Percentiles rank a stretch among this genome's conserved stretches.
These are phyloP conservation scores for Heteromormyrus szaboi DNA, from an alignment of 2,797 vertebrate genomes.

Conservation along the genomic window DNA sequence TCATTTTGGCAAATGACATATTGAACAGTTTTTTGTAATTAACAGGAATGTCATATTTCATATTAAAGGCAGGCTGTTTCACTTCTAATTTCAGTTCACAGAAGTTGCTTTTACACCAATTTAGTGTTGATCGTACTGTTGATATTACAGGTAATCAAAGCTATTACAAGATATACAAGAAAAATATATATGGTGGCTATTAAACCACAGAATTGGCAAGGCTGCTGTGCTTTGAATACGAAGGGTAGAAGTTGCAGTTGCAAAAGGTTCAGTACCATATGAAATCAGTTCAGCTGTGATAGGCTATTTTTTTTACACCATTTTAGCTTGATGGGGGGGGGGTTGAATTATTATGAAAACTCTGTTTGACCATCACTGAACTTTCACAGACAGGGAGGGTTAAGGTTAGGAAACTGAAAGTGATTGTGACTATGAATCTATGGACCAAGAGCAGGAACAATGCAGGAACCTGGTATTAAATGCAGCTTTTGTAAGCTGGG, in stretches of 20 bases:
- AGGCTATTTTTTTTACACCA: not conserved
- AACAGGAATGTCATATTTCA: not conserved
- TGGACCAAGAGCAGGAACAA: not conserved
- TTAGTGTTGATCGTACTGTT: not conserved
- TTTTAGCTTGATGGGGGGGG: not conserved
- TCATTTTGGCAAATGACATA: not conserved
- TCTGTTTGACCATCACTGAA: not conserved
- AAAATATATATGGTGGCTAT: not conserved
- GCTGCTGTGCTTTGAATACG: not conserved
- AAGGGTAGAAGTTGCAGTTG: not conserved
- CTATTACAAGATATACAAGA: not conserved
- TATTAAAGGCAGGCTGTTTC: not conserved
- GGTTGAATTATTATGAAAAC: not conserved
- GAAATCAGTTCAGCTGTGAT: not conserved
- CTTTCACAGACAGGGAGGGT: not conserved
- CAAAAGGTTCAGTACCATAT: not conserved
- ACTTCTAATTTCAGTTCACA: not conserved
- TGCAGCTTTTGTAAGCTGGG: slow-evolving; percentile 53
- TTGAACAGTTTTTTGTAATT: not conserved
- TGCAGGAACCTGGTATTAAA: not conserved
- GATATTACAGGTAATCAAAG: not conserved
- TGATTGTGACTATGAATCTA: not conserved
- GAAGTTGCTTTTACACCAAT: not conserved
- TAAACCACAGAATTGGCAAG: not conserved
- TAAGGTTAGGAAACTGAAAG: not conserved